phyloP scores from a whole-genome alignment of 2,797 vertebrate species.

The Sarcoramphus papa region DNA sequence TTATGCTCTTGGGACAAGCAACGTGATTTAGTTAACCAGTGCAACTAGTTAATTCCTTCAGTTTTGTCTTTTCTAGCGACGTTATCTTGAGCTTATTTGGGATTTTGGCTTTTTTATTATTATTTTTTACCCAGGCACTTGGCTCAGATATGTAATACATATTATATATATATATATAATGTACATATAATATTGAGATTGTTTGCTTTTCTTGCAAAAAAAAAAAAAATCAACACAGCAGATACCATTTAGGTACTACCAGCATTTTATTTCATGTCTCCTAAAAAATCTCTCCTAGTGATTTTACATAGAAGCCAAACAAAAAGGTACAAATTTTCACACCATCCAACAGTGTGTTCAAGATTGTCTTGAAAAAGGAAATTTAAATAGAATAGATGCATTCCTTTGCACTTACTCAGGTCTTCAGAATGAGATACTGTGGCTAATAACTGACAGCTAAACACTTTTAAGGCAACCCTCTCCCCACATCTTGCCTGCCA shows the following conservation, averaged over 20 bases:
- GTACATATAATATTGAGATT: background rate
- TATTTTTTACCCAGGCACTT: background rate
- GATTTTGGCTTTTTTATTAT: background rate
- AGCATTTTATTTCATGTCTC: background rate
- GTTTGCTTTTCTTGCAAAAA: background rate
- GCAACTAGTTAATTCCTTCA: background rate
- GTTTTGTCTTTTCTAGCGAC: background rate
- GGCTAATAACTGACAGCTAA: background rate
- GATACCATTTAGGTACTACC: background rate
- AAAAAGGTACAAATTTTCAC: background rate
- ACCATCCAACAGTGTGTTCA: background rate
- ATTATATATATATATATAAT: background rate
- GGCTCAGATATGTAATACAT: background rate
- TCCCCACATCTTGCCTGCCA: background rate
- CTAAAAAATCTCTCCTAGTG: background rate
- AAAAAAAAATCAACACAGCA: background rate
- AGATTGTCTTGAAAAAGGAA: background rate
- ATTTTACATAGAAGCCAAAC: background rate
- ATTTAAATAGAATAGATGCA: background rate
- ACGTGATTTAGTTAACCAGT: background rate
- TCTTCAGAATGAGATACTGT: background rate
- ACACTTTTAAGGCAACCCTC: background rate
- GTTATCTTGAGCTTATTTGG: background rate
- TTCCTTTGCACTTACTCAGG: background rate
- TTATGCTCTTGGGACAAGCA: background rate